Evolutionary conservation across 2,888 invertebrate species (phyloP).

Genomic region (Dolichopus griseipennis): DNA sequence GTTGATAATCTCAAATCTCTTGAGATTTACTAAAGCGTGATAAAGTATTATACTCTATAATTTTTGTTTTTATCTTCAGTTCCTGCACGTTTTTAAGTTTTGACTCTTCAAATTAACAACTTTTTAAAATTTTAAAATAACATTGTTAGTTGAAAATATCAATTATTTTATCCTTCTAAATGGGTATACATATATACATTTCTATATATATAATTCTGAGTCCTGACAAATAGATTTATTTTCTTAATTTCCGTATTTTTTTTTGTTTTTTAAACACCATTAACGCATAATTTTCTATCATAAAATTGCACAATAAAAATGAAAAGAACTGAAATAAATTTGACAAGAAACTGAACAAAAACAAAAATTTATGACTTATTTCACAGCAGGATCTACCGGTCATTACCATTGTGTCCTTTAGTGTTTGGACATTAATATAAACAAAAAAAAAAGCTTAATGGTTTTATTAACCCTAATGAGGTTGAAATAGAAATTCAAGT

Average conservation of each 20-base stretch:
- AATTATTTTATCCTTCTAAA: neutral
- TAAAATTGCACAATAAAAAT: neutral
- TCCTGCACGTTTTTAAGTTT: too few species aligned
- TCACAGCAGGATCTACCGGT: slow-evolving; percentile 3
- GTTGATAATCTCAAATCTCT: neutral
- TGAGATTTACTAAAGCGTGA: neutral
- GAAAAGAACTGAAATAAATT: neutral
- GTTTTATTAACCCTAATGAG: too few species aligned
- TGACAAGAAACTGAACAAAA: neutral
- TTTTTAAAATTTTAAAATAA: too few species aligned
- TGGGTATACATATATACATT: too few species aligned
- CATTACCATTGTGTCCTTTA: neutral
- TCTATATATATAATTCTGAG: too few species aligned
- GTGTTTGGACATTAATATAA: neutral
- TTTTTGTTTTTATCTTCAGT: neutral
- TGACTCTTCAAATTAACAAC: too few species aligned
- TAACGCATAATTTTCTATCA: slow-evolving; percentile 1
- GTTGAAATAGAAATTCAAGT: too few species aligned
- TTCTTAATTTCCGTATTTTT: neutral
- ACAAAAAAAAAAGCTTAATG: too few species aligned
- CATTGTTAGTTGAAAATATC: neutral
- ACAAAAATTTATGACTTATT: neutral
- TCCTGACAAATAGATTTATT: neutral
- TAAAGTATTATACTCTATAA: neutral
- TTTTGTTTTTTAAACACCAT: neutral